These are phyloP conservation scores for Diadema setosum DNA, from an alignment of 35 echinoderm and acorn worm genomes.

Conservation along the genomic window DNA sequence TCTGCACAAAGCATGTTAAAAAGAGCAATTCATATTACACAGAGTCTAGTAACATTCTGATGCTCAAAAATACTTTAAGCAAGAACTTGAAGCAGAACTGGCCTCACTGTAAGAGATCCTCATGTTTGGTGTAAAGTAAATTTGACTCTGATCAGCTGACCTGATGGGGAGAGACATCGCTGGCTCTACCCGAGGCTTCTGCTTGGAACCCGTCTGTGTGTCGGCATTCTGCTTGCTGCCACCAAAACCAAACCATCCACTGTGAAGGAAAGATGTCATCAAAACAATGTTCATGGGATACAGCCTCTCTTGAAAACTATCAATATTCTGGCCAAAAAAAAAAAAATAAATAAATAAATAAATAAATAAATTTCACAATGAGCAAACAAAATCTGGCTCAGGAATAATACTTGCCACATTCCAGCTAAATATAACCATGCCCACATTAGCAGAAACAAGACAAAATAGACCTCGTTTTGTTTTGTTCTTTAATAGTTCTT, in stretches of 20 bases:
- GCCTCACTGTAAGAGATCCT: no score
- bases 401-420: neutral
- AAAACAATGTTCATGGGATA: neutral
- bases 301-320: neutral
- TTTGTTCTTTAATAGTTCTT: no score
- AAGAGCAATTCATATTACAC: no score
- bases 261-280: constrained; percentile 4
- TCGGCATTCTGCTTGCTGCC: constrained; percentile 42
- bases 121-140: no score
- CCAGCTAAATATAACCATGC: neutral
- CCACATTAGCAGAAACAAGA: no score
- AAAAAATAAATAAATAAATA: neutral
- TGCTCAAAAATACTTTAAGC: no score
- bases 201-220: constrained; percentile 40
- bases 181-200: constrained; percentile 91
- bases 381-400: neutral
- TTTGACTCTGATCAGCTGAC: constrained; percentile 32
- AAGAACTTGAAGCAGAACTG: no score
- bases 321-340: neutral
- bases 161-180: constrained; percentile 90
- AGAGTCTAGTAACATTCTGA: no score
- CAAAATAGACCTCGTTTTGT: no score
- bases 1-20: no score
- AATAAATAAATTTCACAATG: neutral
- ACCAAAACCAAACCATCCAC: constrained; percentile 94